These are phyloP conservation scores for Hedya salicella DNA, from an alignment of 2,888 invertebrate genomes.

Conservation along the genomic window DNA sequence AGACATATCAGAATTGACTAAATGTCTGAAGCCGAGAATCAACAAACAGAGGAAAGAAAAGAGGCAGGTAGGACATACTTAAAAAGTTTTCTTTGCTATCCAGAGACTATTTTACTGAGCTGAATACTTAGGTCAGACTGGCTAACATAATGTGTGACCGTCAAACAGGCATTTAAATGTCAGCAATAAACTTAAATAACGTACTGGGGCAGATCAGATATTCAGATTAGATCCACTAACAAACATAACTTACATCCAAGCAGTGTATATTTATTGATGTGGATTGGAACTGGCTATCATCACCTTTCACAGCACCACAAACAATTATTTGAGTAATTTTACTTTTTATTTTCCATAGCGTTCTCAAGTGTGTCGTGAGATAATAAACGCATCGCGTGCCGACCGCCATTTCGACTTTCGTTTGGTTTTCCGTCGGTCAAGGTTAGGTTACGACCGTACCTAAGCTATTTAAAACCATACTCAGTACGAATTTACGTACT, in stretches of 20 bases:
- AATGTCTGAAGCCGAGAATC: no score
- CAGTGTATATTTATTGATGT: background rate
- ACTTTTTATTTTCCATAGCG: slow-evolving; percentile 29
- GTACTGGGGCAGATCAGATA: background rate
- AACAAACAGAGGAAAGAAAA: no score
- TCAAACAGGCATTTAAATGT: background rate
- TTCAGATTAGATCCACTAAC: background rate
- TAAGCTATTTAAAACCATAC: slow-evolving; percentile 2
- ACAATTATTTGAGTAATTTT: slow-evolving; percentile 13
- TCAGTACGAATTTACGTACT: slow-evolving; percentile 1
- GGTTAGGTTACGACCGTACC: slow-evolving; percentile 28
- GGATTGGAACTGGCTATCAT: background rate
- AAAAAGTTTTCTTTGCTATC: no score
- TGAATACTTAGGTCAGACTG: no score
- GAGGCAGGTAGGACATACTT: no score
- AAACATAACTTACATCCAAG: background rate
- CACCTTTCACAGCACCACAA: background rate
- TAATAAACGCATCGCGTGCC: slow-evolving; percentile 39
- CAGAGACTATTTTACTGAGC: no score
- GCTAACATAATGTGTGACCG: background rate
- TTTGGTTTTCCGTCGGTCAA: slow-evolving; percentile 29
- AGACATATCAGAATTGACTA: no score
- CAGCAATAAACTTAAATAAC: background rate
- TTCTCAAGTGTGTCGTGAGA: slow-evolving; percentile 31
- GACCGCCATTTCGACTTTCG: slow-evolving; percentile 29